phyloP scores from a whole-genome alignment of 1,140 invertebrate genomes.

The Trachymyrmex septentrionalis region DNA sequence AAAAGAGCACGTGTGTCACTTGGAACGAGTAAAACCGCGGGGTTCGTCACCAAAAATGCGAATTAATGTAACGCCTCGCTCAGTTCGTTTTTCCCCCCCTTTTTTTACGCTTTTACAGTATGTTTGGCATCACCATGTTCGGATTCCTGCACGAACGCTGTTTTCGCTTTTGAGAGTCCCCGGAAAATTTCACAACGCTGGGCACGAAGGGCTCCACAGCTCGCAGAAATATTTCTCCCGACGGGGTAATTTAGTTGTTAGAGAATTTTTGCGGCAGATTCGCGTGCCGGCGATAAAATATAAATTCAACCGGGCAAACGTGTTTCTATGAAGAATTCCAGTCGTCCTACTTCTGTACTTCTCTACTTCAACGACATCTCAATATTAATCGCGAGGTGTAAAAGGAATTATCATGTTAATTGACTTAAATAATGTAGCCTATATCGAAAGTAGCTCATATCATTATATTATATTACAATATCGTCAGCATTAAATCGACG shows the following conservation, averaged over 20 bases:
- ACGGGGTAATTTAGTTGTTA: constrained; percentile 50
- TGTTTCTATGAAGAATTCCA: constrained; percentile 40
- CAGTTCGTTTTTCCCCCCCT: not conserved
- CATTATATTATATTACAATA: no score
- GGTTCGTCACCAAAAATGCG: constrained; percentile 54
- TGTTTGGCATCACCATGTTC: constrained; percentile 46
- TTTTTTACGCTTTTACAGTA: constrained; percentile 50
- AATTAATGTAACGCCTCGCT: constrained; percentile 58
- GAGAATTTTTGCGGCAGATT: constrained; percentile 45
- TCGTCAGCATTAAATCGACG: no score
- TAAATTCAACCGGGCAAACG: constrained; percentile 16
- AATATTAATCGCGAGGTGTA: not conserved
- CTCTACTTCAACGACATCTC: not conserved
- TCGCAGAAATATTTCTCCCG: constrained; percentile 61
- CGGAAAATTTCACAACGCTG: constrained; percentile 48
- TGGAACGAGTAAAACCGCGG: constrained; percentile 36
- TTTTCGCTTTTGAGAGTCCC: constrained; percentile 38
- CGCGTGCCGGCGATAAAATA: constrained; percentile 42
- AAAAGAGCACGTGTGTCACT: constrained; percentile 10
- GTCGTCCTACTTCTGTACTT: not conserved
- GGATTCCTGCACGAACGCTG: constrained; percentile 51
- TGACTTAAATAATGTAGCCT: not conserved
- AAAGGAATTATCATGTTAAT: constrained; percentile 7
- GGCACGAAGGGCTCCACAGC: constrained; percentile 13
- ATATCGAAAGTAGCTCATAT: no score